phyloP scores from a whole-genome alignment of 64 coral and sea anemone genomes.

The Montipora efflorescens region DNA sequence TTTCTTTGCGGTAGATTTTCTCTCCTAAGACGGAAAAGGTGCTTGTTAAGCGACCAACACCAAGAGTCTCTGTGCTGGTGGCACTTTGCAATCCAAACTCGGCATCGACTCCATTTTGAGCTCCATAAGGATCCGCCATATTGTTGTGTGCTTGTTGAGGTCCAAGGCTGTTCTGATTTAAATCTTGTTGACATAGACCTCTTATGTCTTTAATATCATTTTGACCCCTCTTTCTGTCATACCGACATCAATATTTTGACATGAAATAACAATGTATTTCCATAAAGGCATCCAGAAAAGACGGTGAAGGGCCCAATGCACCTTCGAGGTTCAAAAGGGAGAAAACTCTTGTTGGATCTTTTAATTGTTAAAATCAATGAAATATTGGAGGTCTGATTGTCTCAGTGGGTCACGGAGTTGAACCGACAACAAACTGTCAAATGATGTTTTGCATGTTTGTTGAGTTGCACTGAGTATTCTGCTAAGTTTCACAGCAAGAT shows the following conservation, averaged over 20 bases:
- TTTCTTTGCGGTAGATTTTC: neutral
- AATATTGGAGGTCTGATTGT: too few species aligned
- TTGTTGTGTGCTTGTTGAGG: neutral
- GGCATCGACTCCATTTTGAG: neutral
- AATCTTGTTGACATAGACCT: neutral
- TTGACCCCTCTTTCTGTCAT: neutral
- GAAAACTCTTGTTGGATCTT: neutral
- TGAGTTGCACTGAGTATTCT: neutral
- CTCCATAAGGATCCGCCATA: neutral
- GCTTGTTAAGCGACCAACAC: neutral
- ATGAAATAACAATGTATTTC: conserved; percentile 15
- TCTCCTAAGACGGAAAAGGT: too few species aligned
- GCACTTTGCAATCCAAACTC: neutral
- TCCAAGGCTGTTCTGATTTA: neutral
- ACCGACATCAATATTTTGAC: conserved; percentile 30
- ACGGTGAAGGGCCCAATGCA: neutral
- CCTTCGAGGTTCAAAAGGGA: neutral
- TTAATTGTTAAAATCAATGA: neutral
- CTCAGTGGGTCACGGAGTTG: too few species aligned
- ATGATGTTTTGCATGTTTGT: neutral
- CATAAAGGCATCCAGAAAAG: neutral
- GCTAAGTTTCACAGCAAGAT: neutral
- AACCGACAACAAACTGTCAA: neutral
- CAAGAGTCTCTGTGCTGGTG: neutral
- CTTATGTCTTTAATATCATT: conserved; percentile 26